Conservation (phyloP, 1,140 invertebrate species). For the Ridgeia piscesae region DNA sequence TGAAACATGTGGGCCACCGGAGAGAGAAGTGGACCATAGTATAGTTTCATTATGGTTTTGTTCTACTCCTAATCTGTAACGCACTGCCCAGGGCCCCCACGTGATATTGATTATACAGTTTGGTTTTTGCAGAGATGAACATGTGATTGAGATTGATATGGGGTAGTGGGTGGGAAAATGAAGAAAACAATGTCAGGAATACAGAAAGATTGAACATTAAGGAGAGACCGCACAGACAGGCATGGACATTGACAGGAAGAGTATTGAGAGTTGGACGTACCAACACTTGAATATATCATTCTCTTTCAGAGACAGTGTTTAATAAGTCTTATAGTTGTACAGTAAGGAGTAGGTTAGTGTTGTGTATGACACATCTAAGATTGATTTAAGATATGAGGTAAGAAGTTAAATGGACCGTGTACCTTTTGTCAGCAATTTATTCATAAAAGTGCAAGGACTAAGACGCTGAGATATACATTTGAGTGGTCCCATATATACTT, state of each 20-base stretch:
- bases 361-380: background rate
- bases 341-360: background rate
- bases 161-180: background rate
- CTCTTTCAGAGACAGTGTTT: background rate
- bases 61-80: too few relatives aligned
- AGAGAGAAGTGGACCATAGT: too few relatives aligned
- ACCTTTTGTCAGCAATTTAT: background rate
- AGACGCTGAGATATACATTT: background rate
- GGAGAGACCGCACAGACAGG: background rate
- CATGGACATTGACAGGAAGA: background rate
- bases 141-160: background rate
- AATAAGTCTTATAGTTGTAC: background rate
- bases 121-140: too few relatives aligned
- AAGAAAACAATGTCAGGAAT: background rate
- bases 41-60: too few relatives aligned
- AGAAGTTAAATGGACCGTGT: background rate
- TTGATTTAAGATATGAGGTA: background rate
- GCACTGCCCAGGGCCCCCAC: too few relatives aligned
- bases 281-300: background rate
- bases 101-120: too few relatives aligned
- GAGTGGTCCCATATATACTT: background rate
- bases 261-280: background rate
- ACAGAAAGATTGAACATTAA: background rate
- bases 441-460: background rate
- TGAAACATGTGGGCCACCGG: too few relatives aligned